These are phyloP conservation scores for Chloroceryle amazona DNA, from an alignment of 2,797 vertebrate genomes.

Conservation along the genomic window DNA sequence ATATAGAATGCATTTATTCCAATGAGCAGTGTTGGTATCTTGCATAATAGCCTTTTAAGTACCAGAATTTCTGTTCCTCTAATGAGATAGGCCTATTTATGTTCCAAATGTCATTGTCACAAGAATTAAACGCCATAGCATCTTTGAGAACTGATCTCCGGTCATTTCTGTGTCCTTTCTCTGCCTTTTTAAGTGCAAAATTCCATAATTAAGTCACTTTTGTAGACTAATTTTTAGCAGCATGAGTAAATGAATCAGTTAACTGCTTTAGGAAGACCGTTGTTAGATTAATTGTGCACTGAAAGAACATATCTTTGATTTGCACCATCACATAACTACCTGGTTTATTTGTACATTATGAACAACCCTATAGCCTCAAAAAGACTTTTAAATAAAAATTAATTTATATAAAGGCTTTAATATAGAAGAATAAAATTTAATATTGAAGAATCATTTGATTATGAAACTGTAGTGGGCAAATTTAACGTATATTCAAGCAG, in stretches of 20 bases:
- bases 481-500: not conserved
- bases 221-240: not conserved
- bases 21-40: not conserved
- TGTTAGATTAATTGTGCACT: not conserved
- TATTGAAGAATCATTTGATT: not conserved
- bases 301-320: not conserved
- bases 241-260: not conserved
- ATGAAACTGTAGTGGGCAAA: not conserved
- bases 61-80: slow-evolving; percentile 22
- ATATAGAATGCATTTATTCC: slow-evolving; percentile 5
- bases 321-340: not conserved
- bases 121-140: not conserved
- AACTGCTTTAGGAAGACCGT: not conserved
- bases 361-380: not conserved
- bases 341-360: not conserved
- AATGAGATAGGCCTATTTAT: not conserved
- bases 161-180: not conserved
- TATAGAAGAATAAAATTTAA: not conserved
- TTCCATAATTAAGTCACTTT: not conserved
- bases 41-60: slow-evolving; percentile 3
- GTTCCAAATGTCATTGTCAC: not conserved
- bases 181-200: not conserved
- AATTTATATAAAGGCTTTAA: not conserved
- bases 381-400: not conserved
- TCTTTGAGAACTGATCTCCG: not conserved